phyloP scores from a whole-genome alignment of 2,113 vertebrate species.

The Suncus etruscus region DNA sequence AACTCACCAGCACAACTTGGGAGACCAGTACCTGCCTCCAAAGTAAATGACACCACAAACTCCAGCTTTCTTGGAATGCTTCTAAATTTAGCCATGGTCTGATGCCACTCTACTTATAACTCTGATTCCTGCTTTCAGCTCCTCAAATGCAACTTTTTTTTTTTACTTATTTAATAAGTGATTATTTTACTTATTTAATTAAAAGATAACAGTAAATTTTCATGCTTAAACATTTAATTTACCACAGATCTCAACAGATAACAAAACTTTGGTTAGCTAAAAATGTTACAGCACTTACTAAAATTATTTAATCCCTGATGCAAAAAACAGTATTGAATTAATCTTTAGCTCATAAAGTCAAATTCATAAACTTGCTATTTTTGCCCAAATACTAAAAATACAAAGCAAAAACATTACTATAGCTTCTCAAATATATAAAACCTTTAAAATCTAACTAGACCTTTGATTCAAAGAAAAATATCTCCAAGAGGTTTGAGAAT shows the following conservation, averaged over 20 bases:
- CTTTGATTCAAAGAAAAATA: slow-evolving; percentile 51
- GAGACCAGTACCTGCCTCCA: no score
- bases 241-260: slow-evolving; percentile 60
- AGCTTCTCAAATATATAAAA: slow-evolving; percentile 47
- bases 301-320: slow-evolving; percentile 56
- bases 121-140: no score
- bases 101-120: background rate
- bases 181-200: slow-evolving; percentile 12
- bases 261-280: slow-evolving; percentile 51
- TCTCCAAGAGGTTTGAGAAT: background rate
- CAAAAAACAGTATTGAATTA: slow-evolving; percentile 59
- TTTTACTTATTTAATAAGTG: no score
- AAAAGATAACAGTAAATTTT: slow-evolving; percentile 67
- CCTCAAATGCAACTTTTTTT: no score
- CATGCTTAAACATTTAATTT: slow-evolving; percentile 54
- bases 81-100: no score
- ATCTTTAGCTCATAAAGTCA: slow-evolving; percentile 52
- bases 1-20: no score
- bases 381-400: slow-evolving; percentile 49
- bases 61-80: background rate
- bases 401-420: slow-evolving; percentile 39
- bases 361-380: slow-evolving; percentile 41
- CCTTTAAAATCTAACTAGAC: slow-evolving; percentile 51
- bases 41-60: background rate
- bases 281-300: slow-evolving; percentile 62